Base-by-base conservation (phyloP, 2,113 vertebrate genomes). In the Hymenochirus boettgeri region DNA sequence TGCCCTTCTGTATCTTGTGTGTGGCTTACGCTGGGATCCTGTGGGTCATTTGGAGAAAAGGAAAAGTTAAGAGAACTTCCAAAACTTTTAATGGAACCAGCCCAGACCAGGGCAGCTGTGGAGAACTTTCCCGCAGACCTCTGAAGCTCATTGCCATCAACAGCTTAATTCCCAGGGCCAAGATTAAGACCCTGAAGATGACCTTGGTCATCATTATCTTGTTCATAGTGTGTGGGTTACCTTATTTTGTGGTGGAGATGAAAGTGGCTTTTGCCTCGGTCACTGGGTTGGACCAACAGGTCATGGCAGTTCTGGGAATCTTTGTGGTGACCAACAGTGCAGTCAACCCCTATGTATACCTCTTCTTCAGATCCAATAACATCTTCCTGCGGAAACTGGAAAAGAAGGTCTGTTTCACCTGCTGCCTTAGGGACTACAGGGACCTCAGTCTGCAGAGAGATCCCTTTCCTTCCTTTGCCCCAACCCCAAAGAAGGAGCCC, bases 331-430 rank as follows among this genome's bases (percentile, higher is more conserved):
- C 78, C 63, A 76, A 69, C 39, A 73, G 78, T 23, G 83, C 84
- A 1, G 72, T 83, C 56, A 71, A 87, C 10, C 85, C 85, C 21
- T 84, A 76, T 61, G 80, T 80, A 25, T 85, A 83, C 63, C 70
- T 85, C 13, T 73, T 82, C 47, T 84, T 85, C 77, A 81, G 64
- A 51, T 70, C 63, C 62, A 70, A 72, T 52, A 75, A 75, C 47
- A 17, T 62, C 19, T 48, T 65, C 23, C 51, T 75, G 11, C 57
- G 31, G 21, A 61, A 55, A 12, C 17, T 75, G 42, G 71, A 75
- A 29, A 72, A 72, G 11, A 70, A 54, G 9, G n/a, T 70, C 2
- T 75, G 73, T 11, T 75, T 72, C 27, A 27, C 57, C n/a, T 72
- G 71, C 47, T 72, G 71, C 35, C 37, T 71, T 17, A 57, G 56